phyloP scores from a whole-genome alignment of 2,113 vertebrate genomes.

The Sorex fumeus region DNA sequence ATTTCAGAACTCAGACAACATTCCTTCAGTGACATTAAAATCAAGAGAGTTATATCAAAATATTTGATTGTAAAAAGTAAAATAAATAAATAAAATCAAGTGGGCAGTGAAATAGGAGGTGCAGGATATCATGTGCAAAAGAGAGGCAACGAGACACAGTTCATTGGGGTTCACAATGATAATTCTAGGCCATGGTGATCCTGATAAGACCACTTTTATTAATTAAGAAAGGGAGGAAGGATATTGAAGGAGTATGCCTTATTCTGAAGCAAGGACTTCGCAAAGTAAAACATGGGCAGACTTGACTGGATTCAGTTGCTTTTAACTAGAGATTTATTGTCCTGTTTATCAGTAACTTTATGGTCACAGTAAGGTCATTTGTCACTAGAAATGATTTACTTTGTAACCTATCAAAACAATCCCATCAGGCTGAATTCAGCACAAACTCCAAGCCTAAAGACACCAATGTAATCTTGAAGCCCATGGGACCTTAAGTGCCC shows the following conservation, averaged over 20 bases:
- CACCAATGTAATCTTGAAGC: not conserved
- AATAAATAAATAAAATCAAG: too few relatives aligned
- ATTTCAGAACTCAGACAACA: not conserved
- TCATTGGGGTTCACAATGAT: not conserved
- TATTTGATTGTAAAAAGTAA: too few relatives aligned
- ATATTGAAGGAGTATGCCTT: not conserved
- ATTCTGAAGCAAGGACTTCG: not conserved
- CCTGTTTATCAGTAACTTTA: constrained; percentile 10
- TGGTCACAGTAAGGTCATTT: not conserved
- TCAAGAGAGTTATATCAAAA: too few relatives aligned
- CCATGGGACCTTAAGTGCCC: not conserved
- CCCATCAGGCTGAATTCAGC: not conserved
- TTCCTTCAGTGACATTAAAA: not conserved
- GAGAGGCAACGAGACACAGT: not conserved
- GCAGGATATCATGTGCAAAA: not conserved
- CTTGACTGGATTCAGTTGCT: not conserved
- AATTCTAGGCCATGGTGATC: not conserved
- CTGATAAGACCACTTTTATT: not conserved
- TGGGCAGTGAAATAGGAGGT: not conserved
- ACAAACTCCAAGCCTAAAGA: not conserved
- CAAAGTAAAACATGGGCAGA: not conserved
- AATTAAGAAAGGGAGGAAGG: not conserved
- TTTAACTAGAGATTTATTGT: not conserved
- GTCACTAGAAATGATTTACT: constrained; percentile 35
- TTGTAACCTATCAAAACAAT: constrained; percentile 4